Base-by-base conservation (phyloP, 2,113 vertebrate genomes). In the Agelaius phoeniceus region DNA sequence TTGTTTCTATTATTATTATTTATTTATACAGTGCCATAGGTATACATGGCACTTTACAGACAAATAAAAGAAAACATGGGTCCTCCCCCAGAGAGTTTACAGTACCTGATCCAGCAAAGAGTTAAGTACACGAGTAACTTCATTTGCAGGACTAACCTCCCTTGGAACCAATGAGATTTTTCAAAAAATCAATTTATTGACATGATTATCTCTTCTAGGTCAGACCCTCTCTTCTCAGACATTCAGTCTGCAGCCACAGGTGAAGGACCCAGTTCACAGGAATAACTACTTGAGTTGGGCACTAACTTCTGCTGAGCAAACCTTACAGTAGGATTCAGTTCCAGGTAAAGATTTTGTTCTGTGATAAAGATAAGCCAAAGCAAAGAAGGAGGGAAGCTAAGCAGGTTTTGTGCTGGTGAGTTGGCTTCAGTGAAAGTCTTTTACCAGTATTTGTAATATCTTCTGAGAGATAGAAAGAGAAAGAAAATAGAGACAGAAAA, bases 1-100 rank as follows among this genome's bases (percentile, higher is more conserved):
- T 81, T 92, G 92, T 94, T 96, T 96, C 88, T 96, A 90, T 95
- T 95, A 93, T 96, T 96, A 84, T 96, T 97, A 96, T 95, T 96
- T 96, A 95, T 94, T 96, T 96, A 87, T 96, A 75, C 79, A 81
- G 76, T 93, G 66, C 85, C 69, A 96, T 87, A 92, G 93, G 88
- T 95, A 88, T 96, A 96, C 80, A 87, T 62, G n/a, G 92, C 49
- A 84, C 93, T 97, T 97, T 97, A 95, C 93, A 94, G 94, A 96
- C 96, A 93, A 95, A 97, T 96, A 94, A 97, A 97, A 93, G 87
- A 82, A 94, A 75, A 61, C 59, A 57, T 5, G 61, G 89, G 69
- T 90, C 88, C 88, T 93, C 79, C 76, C 90, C 90, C 65, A 95
- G 85, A 93, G 88, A 82, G 88, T 94, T 96, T 92, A 94, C 61